These are phyloP conservation scores for Melanotaenia boesemani DNA, from an alignment of 2,797 vertebrate genomes.

Conservation along the genomic window DNA sequence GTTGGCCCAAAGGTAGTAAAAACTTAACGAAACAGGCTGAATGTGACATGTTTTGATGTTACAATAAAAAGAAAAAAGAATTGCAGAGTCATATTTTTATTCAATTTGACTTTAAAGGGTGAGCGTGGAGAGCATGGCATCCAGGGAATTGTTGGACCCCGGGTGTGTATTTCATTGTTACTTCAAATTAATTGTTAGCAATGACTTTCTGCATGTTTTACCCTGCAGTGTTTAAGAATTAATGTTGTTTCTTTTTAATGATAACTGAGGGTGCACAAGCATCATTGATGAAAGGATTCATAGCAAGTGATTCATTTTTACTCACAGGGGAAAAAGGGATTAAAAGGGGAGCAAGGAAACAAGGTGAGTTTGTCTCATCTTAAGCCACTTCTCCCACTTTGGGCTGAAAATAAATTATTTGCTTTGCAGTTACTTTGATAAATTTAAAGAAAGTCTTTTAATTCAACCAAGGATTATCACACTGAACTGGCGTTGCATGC, in stretches of 20 bases:
- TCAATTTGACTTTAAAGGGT: constrained; percentile 69
- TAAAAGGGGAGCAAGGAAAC: constrained; percentile 85
- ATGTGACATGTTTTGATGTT: background rate
- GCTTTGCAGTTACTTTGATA: background rate
- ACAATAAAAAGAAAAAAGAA: background rate
- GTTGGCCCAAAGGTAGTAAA: constrained; percentile 84
- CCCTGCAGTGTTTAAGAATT: constrained; percentile 28
- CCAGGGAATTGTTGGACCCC: constrained; percentile 77
- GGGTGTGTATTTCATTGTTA: constrained; percentile 69
- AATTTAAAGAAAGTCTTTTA: background rate
- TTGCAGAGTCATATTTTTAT: background rate
- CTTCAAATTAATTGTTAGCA: constrained; percentile 9
- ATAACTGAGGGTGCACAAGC: constrained; percentile 24
- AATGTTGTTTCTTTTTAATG: constrained; percentile 15
- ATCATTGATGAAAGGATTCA: constrained; percentile 48
- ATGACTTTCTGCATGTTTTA: constrained; percentile 26
- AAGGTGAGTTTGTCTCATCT: constrained; percentile 79
- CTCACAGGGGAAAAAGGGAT: constrained; percentile 87
- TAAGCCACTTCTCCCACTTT: constrained; percentile 11
- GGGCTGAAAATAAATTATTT: constrained; percentile 9
- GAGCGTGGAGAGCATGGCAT: constrained; percentile 79
- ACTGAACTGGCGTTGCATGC: background rate
- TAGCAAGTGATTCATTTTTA: constrained; percentile 51
- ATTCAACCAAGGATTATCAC: constrained; percentile 1
- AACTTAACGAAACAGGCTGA: background rate